Evolutionary conservation across 2,888 invertebrate genomes (phyloP).

Genomic region (Drosophila siamana): DNA sequence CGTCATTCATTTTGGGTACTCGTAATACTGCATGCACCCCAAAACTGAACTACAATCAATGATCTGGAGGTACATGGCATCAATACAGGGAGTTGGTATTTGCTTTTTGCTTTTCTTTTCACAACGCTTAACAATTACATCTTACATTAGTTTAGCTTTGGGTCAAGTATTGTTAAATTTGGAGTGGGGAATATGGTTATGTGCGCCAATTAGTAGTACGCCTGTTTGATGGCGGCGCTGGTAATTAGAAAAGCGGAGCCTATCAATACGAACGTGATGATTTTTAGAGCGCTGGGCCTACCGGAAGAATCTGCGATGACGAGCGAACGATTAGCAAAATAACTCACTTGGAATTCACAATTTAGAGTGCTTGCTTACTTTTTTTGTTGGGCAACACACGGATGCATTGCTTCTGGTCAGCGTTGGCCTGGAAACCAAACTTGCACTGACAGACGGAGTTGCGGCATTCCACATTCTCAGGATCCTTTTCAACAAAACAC

Average conservation of each 20-base stretch:
- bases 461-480: conserved; percentile 84
- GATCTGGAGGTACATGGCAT: conserved; percentile 33
- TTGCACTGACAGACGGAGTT: conserved; percentile 85
- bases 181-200: neutral
- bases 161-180: conserved; percentile 26
- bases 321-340: neutral
- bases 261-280: conserved; percentile 84
- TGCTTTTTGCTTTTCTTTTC: conserved; percentile 23
- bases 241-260: conserved; percentile 85
- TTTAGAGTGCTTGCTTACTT: conserved; percentile 63
- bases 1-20: conserved; percentile 28
- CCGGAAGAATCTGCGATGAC: conserved; percentile 85
- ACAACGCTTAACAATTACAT: conserved; percentile 51
- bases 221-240: conserved; percentile 85
- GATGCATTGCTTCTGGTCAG: conserved; percentile 77
- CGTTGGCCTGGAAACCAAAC: conserved; percentile 74
- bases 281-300: conserved; percentile 85
- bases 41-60: conserved; percentile 26
- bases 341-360: too few species aligned
- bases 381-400: conserved; percentile 83
- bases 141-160: conserved; percentile 13
- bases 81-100: conserved; percentile 52
- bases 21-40: conserved; percentile 61
- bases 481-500: conserved; percentile 81
- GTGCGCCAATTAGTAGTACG: conserved; percentile 65